Evolutionary conservation across 2,888 invertebrate species (phyloP).

Genomic region (Cryptocephalus moraei): DNA sequence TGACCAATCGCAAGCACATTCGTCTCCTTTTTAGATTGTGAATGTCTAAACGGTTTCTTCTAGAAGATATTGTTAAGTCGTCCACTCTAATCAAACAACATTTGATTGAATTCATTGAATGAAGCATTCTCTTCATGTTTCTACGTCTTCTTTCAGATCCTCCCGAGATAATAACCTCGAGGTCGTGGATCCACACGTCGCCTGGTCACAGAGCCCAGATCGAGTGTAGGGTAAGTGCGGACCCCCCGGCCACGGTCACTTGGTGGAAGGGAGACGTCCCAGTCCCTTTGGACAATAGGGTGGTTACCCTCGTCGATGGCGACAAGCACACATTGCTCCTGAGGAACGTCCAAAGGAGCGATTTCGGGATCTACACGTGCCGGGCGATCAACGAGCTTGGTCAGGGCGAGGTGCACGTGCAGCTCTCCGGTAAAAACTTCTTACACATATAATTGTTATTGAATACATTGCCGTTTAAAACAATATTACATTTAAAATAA

Average conservation of each 20-base stretch:
- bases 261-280: conserved; percentile 58
- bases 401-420: conserved; percentile 57
- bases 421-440: conserved; percentile 52
- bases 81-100: too few species aligned
- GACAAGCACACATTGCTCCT: conserved; percentile 57
- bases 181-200: conserved; percentile 65
- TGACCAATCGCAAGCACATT: too few species aligned
- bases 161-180: conserved; percentile 56
- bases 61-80: too few species aligned
- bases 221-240: conserved; percentile 57
- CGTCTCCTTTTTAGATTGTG: too few species aligned
- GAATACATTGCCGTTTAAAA: too few species aligned
- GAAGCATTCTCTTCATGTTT: neutral
- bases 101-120: too few species aligned
- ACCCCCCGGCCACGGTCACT: conserved; percentile 55
- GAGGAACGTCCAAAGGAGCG: conserved; percentile 52
- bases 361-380: conserved; percentile 72
- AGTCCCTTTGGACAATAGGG: conserved; percentile 39
- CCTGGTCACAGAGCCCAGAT: conserved; percentile 59
- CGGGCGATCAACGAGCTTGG: conserved; percentile 66
- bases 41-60: too few species aligned
- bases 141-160: conserved; percentile 45
- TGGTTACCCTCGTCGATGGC: conserved; percentile 37
- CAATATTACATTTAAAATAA: too few species aligned
- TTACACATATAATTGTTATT: too few species aligned